phyloP scores from a whole-genome alignment of 2,113 vertebrate species.

The Anser cygnoides region DNA sequence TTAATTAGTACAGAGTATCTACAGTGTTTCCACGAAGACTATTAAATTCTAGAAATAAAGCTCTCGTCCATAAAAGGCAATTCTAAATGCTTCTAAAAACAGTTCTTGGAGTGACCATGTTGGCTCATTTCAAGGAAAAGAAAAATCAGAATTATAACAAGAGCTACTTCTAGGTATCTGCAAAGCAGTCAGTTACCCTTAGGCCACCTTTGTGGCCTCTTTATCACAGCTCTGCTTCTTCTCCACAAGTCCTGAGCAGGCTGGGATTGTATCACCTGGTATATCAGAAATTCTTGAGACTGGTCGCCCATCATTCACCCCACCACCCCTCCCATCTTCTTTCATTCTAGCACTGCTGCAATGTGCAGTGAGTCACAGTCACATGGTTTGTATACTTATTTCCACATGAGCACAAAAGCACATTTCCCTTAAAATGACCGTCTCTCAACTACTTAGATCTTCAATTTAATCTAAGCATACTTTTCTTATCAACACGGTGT shows the following conservation, averaged over 20 bases:
- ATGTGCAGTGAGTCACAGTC: background rate
- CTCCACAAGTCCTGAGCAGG: background rate
- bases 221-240: background rate
- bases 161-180: background rate
- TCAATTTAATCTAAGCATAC: background rate
- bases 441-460: background rate
- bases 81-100: background rate
- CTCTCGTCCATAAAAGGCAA: background rate
- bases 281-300: background rate
- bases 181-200: rapidly evolving
- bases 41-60: background rate
- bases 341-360: background rate
- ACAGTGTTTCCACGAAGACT: background rate
- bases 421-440: background rate
- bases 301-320: background rate
- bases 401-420: background rate
- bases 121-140: background rate
- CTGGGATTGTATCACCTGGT: background rate
- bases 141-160: background rate
- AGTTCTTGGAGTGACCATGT: background rate
- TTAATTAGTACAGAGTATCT: background rate
- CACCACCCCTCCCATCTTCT: background rate
- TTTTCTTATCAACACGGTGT: background rate
- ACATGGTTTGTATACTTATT: background rate
- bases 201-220: background rate